Percentiles rank a stretch among this genome's conserved stretches.
Conservation (phyloP, 1,140 invertebrate genomes). For the Pygmarrhopalites habei region DNA sequence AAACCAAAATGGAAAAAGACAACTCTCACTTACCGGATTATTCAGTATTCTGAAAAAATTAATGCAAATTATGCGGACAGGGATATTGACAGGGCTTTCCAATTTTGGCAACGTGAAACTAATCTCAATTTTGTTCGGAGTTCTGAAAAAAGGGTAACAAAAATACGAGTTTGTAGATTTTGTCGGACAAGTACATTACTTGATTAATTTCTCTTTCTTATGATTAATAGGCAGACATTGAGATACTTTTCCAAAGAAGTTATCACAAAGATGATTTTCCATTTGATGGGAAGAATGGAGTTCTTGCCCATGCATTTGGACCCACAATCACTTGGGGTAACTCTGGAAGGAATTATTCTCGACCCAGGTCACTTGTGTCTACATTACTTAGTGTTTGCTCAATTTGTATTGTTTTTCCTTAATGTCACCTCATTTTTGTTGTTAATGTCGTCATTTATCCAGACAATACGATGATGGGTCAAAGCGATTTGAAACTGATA, state of each 20-base stretch:
- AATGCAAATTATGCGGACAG: slow-evolving; percentile 57
- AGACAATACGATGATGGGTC: too few relatives aligned
- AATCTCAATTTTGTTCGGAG: slow-evolving; percentile 65
- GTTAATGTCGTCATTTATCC: too few relatives aligned
- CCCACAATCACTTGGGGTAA: slow-evolving; percentile 54
- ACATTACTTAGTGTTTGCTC: too few relatives aligned
- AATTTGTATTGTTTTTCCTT: too few relatives aligned
- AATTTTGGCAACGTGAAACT: slow-evolving; percentile 76
- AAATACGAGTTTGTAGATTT: too few relatives aligned
- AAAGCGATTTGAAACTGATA: too few relatives aligned
- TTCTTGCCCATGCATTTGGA: slow-evolving; percentile 88
- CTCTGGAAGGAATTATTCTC: not conserved
- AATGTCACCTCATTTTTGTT: too few relatives aligned
- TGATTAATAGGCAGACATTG: slow-evolving; percentile 1
- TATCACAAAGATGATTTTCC: slow-evolving; percentile 45
- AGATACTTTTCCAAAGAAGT: not conserved
- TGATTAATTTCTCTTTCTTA: too few relatives aligned
- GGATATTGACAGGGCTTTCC: slow-evolving; percentile 75
- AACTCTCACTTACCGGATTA: slow-evolving; percentile 79
- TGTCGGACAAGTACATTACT: too few relatives aligned
- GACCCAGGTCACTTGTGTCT: too few relatives aligned
- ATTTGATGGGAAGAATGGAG: slow-evolving; percentile 78
- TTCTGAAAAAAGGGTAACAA: too few relatives aligned
- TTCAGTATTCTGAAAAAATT: slow-evolving; percentile 68
- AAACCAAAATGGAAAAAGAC: slow-evolving; percentile 65